Conservation (phyloP, 1,140 invertebrate species). For the Tetramorium simillimum region DNA sequence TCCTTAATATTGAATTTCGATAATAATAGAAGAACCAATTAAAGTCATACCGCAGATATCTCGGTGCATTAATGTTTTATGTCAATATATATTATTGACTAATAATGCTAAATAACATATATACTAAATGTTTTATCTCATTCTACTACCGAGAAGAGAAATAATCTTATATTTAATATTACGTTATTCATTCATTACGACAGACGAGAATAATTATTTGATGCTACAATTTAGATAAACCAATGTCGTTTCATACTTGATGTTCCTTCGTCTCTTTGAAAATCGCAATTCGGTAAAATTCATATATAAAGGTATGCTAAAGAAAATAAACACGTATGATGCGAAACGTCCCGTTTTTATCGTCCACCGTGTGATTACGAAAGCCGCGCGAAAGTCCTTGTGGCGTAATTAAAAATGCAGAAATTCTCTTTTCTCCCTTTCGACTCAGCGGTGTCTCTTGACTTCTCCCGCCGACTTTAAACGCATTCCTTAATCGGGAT, state of each 20-base stretch:
- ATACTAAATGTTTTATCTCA: background rate
- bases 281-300: background rate
- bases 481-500: slow-evolving; percentile 44
- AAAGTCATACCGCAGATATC: background rate
- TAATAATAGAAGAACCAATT: background rate
- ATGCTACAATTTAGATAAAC: background rate
- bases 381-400: slow-evolving; percentile 17
- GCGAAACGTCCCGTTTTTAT: slow-evolving; percentile 1
- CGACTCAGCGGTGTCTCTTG: background rate
- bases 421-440: slow-evolving; percentile 30
- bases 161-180: background rate
- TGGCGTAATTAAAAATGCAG: slow-evolving; percentile 50
- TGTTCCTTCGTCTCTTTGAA: background rate
- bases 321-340: slow-evolving; percentile 7
- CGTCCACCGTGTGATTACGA: slow-evolving; percentile 1
- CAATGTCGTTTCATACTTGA: background rate
- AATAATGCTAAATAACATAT: no score
- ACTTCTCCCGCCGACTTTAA: slow-evolving; percentile 31
- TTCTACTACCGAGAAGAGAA: background rate
- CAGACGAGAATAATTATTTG: background rate
- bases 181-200: background rate
- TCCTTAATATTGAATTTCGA: background rate
- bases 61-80: background rate
- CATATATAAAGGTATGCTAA: background rate
- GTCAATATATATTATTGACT: background rate